Conservation (phyloP, 2,113 vertebrate genomes). For the Laterallus jamaicensis region DNA sequence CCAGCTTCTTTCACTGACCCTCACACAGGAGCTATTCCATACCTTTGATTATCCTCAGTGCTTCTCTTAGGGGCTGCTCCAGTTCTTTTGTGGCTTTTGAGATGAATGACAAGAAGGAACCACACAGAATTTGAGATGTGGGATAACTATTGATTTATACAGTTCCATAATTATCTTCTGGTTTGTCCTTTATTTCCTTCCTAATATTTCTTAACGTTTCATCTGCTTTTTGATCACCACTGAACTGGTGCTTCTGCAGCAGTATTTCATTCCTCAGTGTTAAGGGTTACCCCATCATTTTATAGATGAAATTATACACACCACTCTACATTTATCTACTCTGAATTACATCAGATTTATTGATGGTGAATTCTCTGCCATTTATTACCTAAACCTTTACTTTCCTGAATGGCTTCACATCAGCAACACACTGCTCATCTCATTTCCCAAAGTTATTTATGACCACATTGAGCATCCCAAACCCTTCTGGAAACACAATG, state of each 20-base stretch:
- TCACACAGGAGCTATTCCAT: neutral
- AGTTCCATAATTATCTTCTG: conserved; percentile 4
- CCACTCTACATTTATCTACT: conserved; percentile 6
- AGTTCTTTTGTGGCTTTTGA: neutral
- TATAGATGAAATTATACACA: neutral
- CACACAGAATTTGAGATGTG: neutral
- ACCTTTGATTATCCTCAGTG: neutral
- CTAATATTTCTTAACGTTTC: neutral
- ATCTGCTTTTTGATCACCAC: neutral
- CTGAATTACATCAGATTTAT: conserved; percentile 1
- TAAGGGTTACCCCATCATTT: conserved; percentile 19
- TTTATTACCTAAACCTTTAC: neutral
- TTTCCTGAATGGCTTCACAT: neutral
- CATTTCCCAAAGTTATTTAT: neutral
- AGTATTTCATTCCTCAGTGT: neutral
- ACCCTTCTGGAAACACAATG: neutral
- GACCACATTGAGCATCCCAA: neutral
- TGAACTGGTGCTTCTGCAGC: neutral
- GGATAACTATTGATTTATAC: neutral
- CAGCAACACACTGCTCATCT: neutral
- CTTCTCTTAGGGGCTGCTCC: neutral
- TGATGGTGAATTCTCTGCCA: neutral
- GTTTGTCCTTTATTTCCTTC: conserved; percentile 26
- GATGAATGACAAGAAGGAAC: neutral
- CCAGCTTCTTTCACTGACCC: neutral